Conservation (phyloP, 2,888 invertebrate genomes). For the Monopis laevigella region DNA sequence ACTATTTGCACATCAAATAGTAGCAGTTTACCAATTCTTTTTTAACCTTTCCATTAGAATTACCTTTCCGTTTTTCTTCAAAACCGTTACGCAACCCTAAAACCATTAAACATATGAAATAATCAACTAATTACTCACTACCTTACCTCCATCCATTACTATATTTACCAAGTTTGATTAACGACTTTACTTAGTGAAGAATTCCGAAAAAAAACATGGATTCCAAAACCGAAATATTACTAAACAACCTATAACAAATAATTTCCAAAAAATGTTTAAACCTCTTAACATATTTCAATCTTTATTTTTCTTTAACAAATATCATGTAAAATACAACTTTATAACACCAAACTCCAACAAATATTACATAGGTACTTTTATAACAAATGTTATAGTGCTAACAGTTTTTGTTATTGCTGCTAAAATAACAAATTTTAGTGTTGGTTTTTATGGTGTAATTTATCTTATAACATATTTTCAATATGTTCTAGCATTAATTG, state of each 20-base stretch:
- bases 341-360: neutral
- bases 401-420: neutral
- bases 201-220: neutral
- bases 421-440: neutral
- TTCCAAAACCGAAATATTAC: neutral
- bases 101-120: no score
- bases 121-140: no score
- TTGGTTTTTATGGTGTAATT: neutral
- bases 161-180: no score
- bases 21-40: no score
- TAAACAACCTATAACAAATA: neutral
- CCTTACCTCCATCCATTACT: no score
- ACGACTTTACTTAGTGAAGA: no score
- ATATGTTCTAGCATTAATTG: neutral
- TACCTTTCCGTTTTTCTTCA: no score
- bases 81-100: no score
- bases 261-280: neutral
- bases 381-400: neutral
- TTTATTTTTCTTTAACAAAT: conserved; percentile 1
- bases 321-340: neutral
- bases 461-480: conserved; percentile 2
- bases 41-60: no score
- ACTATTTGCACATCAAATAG: no score
- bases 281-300: neutral
- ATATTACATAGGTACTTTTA: neutral